Evolutionary conservation across 2,888 invertebrate species (phyloP), one percentile per base, ranked within the genome.

Genomic region (Tineola bisselliella): DNA sequence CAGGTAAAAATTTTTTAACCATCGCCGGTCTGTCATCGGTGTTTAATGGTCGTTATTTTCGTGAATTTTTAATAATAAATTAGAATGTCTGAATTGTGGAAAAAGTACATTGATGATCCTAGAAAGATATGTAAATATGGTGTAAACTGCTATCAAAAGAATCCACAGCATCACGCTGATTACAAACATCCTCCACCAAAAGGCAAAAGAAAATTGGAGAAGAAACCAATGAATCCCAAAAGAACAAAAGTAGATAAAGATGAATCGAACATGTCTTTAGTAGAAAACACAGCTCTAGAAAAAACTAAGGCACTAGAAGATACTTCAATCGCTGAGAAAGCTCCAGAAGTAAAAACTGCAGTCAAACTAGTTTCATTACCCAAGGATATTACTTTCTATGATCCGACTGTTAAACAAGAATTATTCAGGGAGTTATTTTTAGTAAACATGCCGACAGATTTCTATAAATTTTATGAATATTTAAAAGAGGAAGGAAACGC

Each of bases 391-490:
- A 48, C 15, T 69, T 75, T 68, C 63, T 76, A 88, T 69, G 74
- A 88, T 67, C 76, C 82, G 59, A 79, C 87, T 19, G 74, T 77
- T 58, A 87, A 89, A 66, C 75, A 25, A 12, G 25, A 54, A 10
- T 12, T 88, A 65, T 91, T 95, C 58, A 90, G 91, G 67, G 88
- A 91, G 61, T 90, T 94, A 65, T 97, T 96, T 76, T 77, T 95
- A 30, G 90, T 94, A 0, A 90, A 93, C 63, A 96, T 97, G 95
- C 97, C 97, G 0, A 75, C 88, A n/a, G 97, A 97, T 77, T 97
- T 97, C 76, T 96, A 91, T 69, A 84, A 90, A 62, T 94, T 97
- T 74, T 96, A 92, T 90, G 90, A 94, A 57, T 93, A 94, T 69
- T 91, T 94, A 63, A 84, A 89, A 69, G 69, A 84, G 17, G 83